Evolutionary conservation across 2,888 invertebrate species (phyloP).

Genomic region (Nebria brevicollis): DNA sequence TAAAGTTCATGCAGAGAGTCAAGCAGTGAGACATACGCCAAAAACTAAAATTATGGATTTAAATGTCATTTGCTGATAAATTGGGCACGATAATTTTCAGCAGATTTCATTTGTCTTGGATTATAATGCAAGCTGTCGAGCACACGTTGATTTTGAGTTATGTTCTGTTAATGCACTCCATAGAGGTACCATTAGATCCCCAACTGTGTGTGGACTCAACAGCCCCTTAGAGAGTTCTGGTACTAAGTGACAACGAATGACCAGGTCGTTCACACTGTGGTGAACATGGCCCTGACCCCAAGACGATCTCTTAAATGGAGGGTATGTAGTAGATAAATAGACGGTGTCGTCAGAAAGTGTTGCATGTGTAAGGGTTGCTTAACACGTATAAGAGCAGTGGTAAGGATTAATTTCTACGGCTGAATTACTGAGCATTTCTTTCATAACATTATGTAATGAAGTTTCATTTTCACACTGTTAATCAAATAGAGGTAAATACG

Average conservation of each 20-base stretch:
- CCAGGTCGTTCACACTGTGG: neutral
- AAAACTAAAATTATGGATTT: conserved; percentile 36
- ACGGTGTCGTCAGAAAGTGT: conserved; percentile 19
- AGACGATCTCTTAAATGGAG: neutral
- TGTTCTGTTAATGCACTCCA: conserved; percentile 38
- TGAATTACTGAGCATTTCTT: conserved; percentile 36
- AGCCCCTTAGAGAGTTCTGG: conserved; percentile 25
- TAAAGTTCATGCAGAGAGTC: neutral
- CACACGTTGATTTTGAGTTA: conserved; percentile 39
- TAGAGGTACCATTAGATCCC: conserved; percentile 25
- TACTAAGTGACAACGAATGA: conserved; percentile 39
- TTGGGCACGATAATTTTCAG: conserved; percentile 32
- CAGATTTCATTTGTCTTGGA: conserved; percentile 38
- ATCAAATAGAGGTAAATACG: neutral
- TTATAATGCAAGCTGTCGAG: conserved; percentile 34
- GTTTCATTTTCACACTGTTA: conserved; percentile 16
- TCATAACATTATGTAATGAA: conserved; percentile 30
- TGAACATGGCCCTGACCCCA: conserved; percentile 5
- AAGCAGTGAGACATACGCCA: neutral
- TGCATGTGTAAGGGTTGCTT: conserved; percentile 17
- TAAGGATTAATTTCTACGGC: conserved; percentile 27
- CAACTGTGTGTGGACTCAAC: conserved; percentile 11
- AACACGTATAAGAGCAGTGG: conserved; percentile 31
- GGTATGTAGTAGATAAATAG: conserved; percentile 10
- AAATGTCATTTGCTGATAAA: conserved; percentile 34